Percentiles rank a stretch among this genome's conserved stretches.
phyloP scores from a whole-genome alignment of 2,888 invertebrate species.

The Sepioteuthis lessoniana region DNA sequence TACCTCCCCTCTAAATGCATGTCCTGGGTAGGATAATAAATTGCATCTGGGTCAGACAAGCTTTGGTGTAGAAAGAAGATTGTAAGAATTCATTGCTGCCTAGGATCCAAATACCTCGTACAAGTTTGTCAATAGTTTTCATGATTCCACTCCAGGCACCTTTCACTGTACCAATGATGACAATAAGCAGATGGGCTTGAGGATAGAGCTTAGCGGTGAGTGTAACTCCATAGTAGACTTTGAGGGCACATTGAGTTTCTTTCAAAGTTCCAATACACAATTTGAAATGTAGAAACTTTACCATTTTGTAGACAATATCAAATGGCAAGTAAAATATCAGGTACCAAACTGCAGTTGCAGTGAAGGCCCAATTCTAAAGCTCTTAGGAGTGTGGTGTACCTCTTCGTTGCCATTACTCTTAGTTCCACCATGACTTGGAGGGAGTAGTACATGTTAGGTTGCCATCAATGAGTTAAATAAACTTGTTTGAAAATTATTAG shows the following conservation, averaged over 20 bases:
- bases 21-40: no score
- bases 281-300: constrained; percentile 94
- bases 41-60: no score
- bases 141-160: constrained; percentile 97
- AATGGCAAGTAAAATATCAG: constrained; percentile 98
- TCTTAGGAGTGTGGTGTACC: no score
- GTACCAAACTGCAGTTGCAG: no score
- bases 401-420: no score
- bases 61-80: constrained; percentile 98
- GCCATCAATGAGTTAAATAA: no score
- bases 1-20: no score
- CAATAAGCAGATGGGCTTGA: constrained; percentile 95
- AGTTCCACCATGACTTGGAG: no score
- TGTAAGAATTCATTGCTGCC: constrained; percentile 98
- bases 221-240: constrained; percentile 92
- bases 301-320: constrained; percentile 96
- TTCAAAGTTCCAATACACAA: constrained; percentile 86
- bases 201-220: constrained; percentile 98
- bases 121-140: constrained; percentile 91
- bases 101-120: constrained; percentile 98
- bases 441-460: no score
- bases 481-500: no score
- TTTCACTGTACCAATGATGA: constrained; percentile 90
- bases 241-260: constrained; percentile 87
- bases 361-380: no score